Base-by-base conservation (phyloP, 2,797 vertebrate genomes). In the Pangasius larnaudii region DNA sequence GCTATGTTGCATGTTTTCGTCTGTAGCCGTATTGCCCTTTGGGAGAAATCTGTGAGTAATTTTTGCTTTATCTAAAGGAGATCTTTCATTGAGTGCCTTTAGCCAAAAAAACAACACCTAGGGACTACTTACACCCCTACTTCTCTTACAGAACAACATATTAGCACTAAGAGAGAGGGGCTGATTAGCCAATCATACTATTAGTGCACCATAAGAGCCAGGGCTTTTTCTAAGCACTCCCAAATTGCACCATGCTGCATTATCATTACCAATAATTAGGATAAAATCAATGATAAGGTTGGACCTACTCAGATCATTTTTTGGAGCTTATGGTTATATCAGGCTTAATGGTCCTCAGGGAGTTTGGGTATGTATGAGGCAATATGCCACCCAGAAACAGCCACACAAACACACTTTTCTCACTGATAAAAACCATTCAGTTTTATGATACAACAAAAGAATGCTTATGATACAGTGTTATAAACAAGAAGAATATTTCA, bases 41-140 rank as follows among this genome's bases (percentile, higher is more conserved):
- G 82, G 42, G 75, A 14, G 84, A 93, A 96, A 95, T 95, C 95
- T 96, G 96, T 87, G 91, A 96, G 94, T 94, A 94, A 96, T 96
- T 96, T 96, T 88, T 92, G 89, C 33, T 61, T 91, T 94, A 96
- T 96, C 93, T 89, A 89, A 86, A 79, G 59, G 86, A 94, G 71
- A 92, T 92, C 92, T 85, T 9, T 78, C 14, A 19, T 51, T 30
- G 71, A 88, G 61, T 81, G 90, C 79, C 86, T 83, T 85, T 85
- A 89, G 90, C 88, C 88, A 90, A 87, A 80, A 53, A 77, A 58
- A 14, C 81, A 84, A 86, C 86, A 89, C 88, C 89, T 87, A 58
- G 87, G 89, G 91, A 90, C 58, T 88, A 85, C 89, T 92, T 90
- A 90, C 84, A 80, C 71, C 91, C 88, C 88, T 88, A 83, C 89